Conservation (phyloP, 2,888 invertebrate species). For the Stratiomys singularior region DNA sequence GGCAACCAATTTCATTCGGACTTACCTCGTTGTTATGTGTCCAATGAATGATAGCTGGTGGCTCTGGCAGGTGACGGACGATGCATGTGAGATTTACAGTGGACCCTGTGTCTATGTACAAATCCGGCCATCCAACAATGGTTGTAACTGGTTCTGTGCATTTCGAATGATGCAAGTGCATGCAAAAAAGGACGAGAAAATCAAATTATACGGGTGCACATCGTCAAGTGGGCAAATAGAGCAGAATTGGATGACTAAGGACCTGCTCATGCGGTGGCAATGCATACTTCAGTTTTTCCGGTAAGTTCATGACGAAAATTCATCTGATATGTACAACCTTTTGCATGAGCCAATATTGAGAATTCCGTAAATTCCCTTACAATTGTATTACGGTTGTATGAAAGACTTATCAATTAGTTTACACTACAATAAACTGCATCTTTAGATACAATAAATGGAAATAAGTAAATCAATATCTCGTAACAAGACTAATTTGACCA, state of each 20-base stretch:
- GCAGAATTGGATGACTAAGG: slow-evolving; percentile 13
- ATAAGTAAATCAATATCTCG: no score
- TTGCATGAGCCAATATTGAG: no score
- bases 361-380: no score
- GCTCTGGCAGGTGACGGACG: slow-evolving; percentile 87
- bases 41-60: slow-evolving; percentile 88
- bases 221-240: background rate
- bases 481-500: no score
- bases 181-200: background rate
- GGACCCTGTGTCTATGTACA: slow-evolving; percentile 83
- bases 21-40: slow-evolving; percentile 84
- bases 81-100: slow-evolving; percentile 84
- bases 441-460: no score
- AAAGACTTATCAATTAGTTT: no score
- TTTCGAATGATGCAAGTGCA: background rate
- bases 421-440: no score
- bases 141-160: slow-evolving; percentile 78
- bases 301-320: no score
- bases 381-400: no score
- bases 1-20: background rate
- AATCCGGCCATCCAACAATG: slow-evolving; percentile 80
- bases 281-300: no score
- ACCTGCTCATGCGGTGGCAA: no score
- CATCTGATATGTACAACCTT: no score
- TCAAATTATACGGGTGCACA: slow-evolving; percentile 15